Base-by-base conservation (phyloP, 2,888 invertebrate species). In the Drosophila phalerata region DNA sequence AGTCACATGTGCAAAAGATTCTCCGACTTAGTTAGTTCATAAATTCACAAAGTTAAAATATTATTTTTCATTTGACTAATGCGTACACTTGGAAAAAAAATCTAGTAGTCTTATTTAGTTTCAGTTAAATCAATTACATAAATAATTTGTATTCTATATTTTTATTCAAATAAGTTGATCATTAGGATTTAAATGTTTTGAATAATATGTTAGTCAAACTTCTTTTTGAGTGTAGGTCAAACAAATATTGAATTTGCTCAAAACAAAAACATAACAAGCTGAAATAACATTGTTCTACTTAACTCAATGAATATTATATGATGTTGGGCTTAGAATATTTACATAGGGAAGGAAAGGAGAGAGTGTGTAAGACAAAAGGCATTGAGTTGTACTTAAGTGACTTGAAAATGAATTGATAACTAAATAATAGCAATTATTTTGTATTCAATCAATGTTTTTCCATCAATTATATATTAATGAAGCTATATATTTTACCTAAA, bases 31-130 rank as follows among this genome's bases (percentile, higher is more conserved):
- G 22, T 61, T 61, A 53, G 62, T 63, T 60, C 25, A 60, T 60
- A 76, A 76, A 63, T 67, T 62, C 49, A 62, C 10, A 15, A 28
- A 11, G 3, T 49, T 69, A 37, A 69, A 55, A 58, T 73, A 69
- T 62, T 62, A 51, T 34, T 51, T 53, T 58, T 30, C 37, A 45
- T 65, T 65, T 65, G 25, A n/a, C 15, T 45, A 40, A 65, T 65
- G 37, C 38, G 0, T 43, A 34, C 43, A 32, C 55, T 56, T 25
- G 17, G 10, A 15, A 43, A 32, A 55, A 22, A 13, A 8, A 6
- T 15, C 40, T 17, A 28, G 17, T 17, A 10, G 30, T 30, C n/a
- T 13, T 17, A n/a, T n/a, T 40, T 22, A 43, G 22, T 19, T 51
- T 8, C 15, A 30, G n/a, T 34, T 51, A 51, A 42, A 17, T 37